phyloP scores from a whole-genome alignment of 2,113 vertebrate species.

The Lepus timidus region DNA sequence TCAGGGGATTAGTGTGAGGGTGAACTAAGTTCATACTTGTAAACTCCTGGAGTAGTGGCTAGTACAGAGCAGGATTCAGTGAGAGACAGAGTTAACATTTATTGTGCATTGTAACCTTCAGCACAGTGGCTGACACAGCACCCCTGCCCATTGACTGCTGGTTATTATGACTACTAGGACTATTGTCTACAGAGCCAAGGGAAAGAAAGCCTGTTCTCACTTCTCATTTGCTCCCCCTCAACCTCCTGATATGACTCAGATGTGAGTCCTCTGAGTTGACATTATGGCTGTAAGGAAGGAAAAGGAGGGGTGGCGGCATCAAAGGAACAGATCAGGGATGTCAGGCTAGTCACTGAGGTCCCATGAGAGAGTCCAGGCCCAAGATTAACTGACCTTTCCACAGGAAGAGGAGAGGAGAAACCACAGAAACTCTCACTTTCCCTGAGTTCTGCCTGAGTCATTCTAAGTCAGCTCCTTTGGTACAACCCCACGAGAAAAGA shows the following conservation, averaged over 20 bases:
- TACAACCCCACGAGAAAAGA: not conserved
- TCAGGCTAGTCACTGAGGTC: not conserved
- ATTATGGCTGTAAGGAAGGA: constrained; percentile 9
- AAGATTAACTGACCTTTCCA: constrained; percentile 63
- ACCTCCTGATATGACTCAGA: constrained; percentile 53
- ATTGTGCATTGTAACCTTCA: not conserved
- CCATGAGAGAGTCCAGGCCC: not conserved
- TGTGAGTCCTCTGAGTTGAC: not conserved
- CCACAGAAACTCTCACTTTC: constrained; percentile 66
- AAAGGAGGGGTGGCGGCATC: not conserved
- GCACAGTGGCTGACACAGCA: not conserved
- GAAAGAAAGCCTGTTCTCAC: constrained; percentile 8
- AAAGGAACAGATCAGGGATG: not conserved
- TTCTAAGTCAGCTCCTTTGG: constrained; percentile 26
- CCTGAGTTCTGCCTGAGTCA: constrained; percentile 51
- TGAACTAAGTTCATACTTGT: not conserved
- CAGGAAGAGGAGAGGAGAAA: constrained; percentile 66
- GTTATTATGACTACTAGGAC: not conserved
- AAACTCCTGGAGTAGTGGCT: not conserved
- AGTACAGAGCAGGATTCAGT: not conserved
- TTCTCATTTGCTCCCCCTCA: constrained; percentile 48
- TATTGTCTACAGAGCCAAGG: constrained; percentile 8
- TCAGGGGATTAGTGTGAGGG: not conserved
- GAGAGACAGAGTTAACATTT: constrained; percentile 5
- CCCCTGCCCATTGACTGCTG: not conserved